These are phyloP conservation scores for Pantherophis guttatus DNA, from an alignment of 2,113 vertebrate genomes.

Conservation along the genomic window DNA sequence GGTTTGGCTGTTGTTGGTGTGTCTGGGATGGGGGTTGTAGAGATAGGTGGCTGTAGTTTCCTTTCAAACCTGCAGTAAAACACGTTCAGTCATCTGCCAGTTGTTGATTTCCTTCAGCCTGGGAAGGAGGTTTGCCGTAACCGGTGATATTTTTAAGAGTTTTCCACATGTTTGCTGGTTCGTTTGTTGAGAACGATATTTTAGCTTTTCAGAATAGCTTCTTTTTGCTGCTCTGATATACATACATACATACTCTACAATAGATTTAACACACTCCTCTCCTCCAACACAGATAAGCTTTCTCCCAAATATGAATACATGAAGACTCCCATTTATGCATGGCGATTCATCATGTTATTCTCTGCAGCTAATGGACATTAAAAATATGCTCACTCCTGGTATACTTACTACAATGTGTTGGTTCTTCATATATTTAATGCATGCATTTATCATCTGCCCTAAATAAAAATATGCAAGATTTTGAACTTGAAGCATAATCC, in stretches of 20 bases:
- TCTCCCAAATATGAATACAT: not conserved
- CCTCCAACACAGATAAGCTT: not conserved
- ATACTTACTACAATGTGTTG: not conserved
- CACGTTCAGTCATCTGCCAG: too few relatives aligned
- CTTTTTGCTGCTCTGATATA: too few relatives aligned
- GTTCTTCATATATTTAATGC: not conserved
- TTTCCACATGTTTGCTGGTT: too few relatives aligned
- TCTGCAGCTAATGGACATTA: not conserved
- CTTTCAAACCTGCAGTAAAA: too few relatives aligned
- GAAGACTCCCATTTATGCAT: not conserved
- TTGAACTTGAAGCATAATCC: not conserved
- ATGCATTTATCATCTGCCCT: not conserved
- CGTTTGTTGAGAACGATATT: too few relatives aligned
- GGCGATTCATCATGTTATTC: not conserved
- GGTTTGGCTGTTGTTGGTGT: too few relatives aligned
- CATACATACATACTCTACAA: not conserved
- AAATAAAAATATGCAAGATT: not conserved
- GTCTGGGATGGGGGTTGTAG: too few relatives aligned
- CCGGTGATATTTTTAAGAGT: too few relatives aligned
- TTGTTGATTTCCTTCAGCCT: too few relatives aligned
- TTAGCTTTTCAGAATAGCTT: too few relatives aligned
- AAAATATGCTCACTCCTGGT: not conserved
- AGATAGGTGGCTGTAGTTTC: too few relatives aligned
- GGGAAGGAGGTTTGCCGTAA: too few relatives aligned
- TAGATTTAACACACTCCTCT: not conserved